Evolutionary conservation across 1,140 invertebrate genomes (phyloP), one percentile per base, ranked within the genome.

Genomic region (Drosophila parabipectinata): DNA sequence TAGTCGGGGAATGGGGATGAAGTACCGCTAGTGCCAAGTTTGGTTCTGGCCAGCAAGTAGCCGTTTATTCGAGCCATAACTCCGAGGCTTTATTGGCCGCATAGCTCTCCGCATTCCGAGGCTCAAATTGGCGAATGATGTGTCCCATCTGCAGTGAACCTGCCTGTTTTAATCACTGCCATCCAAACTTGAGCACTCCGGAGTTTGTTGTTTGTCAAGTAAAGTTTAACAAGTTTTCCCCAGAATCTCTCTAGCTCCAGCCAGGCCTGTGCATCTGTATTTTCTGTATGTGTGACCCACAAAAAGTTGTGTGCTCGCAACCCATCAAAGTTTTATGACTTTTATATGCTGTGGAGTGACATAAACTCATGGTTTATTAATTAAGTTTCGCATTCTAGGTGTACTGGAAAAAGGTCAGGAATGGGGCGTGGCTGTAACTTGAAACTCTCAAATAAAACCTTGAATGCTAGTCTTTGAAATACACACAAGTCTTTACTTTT

Each of bases 361-460:
- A 62, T 56, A 68, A 82, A 73, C 73, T 82, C 58, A 75, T 58
- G 60, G 54, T 63, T 84, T 55, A 73, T 62, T 84, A 83, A 83
- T 79, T 79, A 79, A 63, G 72, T 79, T 84, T 62, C n/a, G 37
- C 67, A 18, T 72, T 72, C 18, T 48, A 39, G 52, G 67, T 41
- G 44, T 30, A 41, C 47, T 24, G 32, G 24, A 30, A 18, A 48
- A 56, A 48, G 41, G 66, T 69, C 41, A 14, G 14, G 9, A 26
- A 41, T 15, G 6, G 41, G 41, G 41, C 41, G 41, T 44, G 41
- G 41, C 8, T 18, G 4, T 2, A 7, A 5, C 14, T 44, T 44
- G 14, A 44, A 44, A 41, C 12, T 41, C 4, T 39, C 21, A 21
- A 3, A 21, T 21, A 21, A 21, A 21, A 21, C 21, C 21, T 21